These are phyloP conservation scores for Trididemnum miniatum DNA, from an alignment of 23 tunicate genomes.

Conservation along the genomic window DNA sequence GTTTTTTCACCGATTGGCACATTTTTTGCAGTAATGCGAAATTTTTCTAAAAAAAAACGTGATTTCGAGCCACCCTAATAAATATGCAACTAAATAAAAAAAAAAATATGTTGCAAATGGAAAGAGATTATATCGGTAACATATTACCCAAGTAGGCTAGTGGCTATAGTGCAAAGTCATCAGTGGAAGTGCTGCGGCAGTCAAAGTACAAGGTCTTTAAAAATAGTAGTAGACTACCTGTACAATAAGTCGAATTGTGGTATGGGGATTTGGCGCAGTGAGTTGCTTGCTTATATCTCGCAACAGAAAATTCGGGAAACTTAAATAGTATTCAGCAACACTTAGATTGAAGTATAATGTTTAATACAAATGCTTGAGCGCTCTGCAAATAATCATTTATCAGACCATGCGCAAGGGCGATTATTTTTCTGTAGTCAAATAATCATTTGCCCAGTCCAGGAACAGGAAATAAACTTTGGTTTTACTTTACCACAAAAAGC, in stretches of 20 bases:
- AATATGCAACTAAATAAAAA: no score
- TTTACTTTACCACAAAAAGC: not conserved
- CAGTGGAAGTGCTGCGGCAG: not conserved
- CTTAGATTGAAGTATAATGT: not conserved
- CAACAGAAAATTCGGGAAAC: not conserved
- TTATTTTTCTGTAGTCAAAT: not conserved
- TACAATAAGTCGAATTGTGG: not conserved
- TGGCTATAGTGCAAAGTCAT: not conserved
- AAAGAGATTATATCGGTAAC: not conserved
- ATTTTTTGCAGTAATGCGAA: no score
- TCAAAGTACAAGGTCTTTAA: not conserved
- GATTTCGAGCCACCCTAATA: no score
- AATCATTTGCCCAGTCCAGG: constrained; percentile 1
- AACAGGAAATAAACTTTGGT: not conserved
- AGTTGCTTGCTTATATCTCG: not conserved
- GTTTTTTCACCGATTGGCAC: no score
- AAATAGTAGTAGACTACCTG: not conserved
- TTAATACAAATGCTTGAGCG: not conserved
- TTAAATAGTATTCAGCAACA: not conserved
- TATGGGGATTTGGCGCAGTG: constrained; percentile 1
- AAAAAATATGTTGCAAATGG: not conserved
- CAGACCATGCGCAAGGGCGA: constrained; percentile 2
- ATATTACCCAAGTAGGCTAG: not conserved
- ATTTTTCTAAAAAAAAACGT: no score
- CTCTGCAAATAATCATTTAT: not conserved